Evolutionary conservation across 2,113 vertebrate species (phyloP), one percentile per base, ranked within the genome.

Genomic region (Actenoides lindsayi): DNA sequence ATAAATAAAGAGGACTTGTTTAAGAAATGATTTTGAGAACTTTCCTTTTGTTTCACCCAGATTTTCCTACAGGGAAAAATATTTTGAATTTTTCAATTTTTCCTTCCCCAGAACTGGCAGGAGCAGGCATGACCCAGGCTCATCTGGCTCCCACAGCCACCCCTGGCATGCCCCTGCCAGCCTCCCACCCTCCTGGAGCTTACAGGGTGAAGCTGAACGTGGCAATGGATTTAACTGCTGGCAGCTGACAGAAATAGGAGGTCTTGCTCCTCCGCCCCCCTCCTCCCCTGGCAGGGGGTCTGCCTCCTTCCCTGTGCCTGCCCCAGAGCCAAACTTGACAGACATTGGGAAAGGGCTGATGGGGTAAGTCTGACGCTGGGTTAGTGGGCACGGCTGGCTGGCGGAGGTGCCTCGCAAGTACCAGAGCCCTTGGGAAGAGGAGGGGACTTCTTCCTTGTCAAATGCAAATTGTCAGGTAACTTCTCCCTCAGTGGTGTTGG

Each of bases 341-440:
- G 46, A 74, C 5, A 30, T 31, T 2, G 6, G 44, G 12, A 62
- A 79, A 39, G 15, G 5, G 48, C 35, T 39, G 23, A 33, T 50
- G 42, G 37, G 21, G 5, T 46, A 51, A 0, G 1, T 71, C 9
- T 75, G 42, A 71, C n/a, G 33, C 30, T 1, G 3, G 25, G 39
- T 33, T 46, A 76, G 25, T 4, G 15, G 83, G 33, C 53, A 80
- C 19, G 68, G 65, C 24, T 46, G n/a, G 56, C 23, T 76, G 51
- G 53, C 0, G 0, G 41, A 77, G 46, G 17, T 5, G 1, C 35
- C 2, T 2, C 25, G 39, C 57, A 79, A 51, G 37, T 9, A 53
- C 13, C 57, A 89, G 73, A 51, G 39, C 3, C 21, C 16, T 15
- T 63, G 65, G 37, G 25, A 90, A 79, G 28, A 63, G 17, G 19